Base-by-base conservation (phyloP, 2,888 invertebrate genomes). In the Cataglyphis altisquamis region DNA sequence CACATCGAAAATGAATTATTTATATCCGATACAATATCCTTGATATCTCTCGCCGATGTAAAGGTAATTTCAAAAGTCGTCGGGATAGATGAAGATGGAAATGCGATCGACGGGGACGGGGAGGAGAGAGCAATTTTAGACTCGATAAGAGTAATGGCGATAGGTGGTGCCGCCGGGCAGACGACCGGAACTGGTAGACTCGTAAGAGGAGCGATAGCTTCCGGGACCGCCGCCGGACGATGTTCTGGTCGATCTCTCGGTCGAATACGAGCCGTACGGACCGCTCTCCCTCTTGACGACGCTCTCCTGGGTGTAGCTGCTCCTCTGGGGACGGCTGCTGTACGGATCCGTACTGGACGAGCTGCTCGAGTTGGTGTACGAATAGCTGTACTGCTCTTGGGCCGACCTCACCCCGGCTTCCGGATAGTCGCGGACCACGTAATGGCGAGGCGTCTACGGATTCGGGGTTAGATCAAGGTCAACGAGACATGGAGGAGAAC, bases 121-220 rank as follows among this genome's bases (percentile, higher is more conserved):
- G 36, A 25, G 25, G 12, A n/a, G 21, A 55, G 39, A 81, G 52
- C 70, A 89, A 87, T 94, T 94, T 96, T 97, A 98, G 94, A 98
- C 97, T 95, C 97, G 97, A 96, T 98, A 98, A 92, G 98, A 97
- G 96, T 96, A 98, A 95, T 98, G 97, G 93, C 98, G 97, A 95
- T 98, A 98, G 93, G 95, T 95, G 94, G 97, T 97, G 95, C 98
- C 98, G 93, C 97, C 97, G 89, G 98, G 98, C 94, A 98, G 96
- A 94, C 97, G 97, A 94, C 98, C 98, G 95, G 97, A 97, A 90
- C 97, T 95, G 92, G 97, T 96, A 87, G 97, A 97, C 91, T 97
- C 97, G 96, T 98, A 98, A 94, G 97, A 97, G 86, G 96, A 96
- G 91, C 95, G 95, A 95, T 98, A 98, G 92, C 98, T 97, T 92